Percentiles rank a stretch among this genome's conserved stretches.
Conservation (phyloP, 2,113 vertebrate species). For the Sakesphorus luctuosus region DNA sequence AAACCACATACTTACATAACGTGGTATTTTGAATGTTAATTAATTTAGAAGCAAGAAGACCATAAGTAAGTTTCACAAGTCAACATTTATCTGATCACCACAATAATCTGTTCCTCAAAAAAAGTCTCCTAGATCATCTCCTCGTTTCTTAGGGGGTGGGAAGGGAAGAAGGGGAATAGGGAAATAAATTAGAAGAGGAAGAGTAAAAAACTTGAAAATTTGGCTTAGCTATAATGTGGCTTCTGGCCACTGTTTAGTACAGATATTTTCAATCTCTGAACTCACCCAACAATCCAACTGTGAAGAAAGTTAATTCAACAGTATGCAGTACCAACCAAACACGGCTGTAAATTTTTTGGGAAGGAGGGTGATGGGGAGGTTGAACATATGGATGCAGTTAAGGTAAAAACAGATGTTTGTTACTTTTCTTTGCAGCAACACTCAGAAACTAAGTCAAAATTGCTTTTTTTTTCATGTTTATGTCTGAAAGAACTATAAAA, state of each 20-base stretch:
- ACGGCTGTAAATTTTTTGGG: conserved; percentile 72
- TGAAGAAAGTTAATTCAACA: conserved; percentile 73
- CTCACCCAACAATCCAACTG: conserved; percentile 57
- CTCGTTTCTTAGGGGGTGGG: background rate
- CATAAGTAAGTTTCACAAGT: conserved; percentile 2
- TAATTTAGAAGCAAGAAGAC: conserved; percentile 38
- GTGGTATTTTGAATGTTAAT: conserved; percentile 42
- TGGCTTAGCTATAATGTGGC: background rate
- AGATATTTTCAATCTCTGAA: conserved; percentile 44
- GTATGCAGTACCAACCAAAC: conserved; percentile 56
- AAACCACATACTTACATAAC: conserved; percentile 29
- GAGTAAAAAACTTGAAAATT: background rate
- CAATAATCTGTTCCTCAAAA: background rate
- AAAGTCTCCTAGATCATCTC: background rate
- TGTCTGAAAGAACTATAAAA: conserved; percentile 75
- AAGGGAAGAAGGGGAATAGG: background rate
- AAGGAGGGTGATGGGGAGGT: conserved; percentile 63
- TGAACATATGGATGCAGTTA: conserved; percentile 80
- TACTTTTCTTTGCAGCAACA: conserved; percentile 76
- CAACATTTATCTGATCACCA: background rate
- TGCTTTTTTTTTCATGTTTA: conserved; percentile 74
- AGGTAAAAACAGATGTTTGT: conserved; percentile 78
- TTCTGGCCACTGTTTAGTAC: conserved; percentile 33
- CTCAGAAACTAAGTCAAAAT: conserved; percentile 73
- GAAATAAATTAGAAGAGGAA: background rate